Evolutionary conservation across 2,888 invertebrate species (phyloP).

Genomic region (Napeogenes sylphis): DNA sequence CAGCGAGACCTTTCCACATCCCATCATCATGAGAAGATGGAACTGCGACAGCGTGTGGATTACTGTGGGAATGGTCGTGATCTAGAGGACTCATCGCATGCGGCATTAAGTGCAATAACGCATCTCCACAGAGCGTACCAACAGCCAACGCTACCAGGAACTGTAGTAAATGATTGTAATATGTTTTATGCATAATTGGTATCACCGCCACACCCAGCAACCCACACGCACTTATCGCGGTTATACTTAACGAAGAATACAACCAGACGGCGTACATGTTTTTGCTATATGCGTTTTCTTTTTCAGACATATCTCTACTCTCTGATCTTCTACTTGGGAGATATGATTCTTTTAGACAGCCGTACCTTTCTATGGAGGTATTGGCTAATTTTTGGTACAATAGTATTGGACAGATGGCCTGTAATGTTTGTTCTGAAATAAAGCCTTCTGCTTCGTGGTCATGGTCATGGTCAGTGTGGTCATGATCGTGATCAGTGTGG

Average conservation of each 20-base stretch:
- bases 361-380: constrained; percentile 71
- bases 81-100: constrained; percentile 81
- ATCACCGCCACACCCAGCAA: constrained; percentile 92
- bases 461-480: constrained; percentile 27
- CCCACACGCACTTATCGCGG: constrained; percentile 91
- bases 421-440: constrained; percentile 57
- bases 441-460: constrained; percentile 43
- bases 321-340: constrained; percentile 38
- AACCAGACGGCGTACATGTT: constrained; percentile 84
- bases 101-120: constrained; percentile 92
- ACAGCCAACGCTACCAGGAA: constrained; percentile 95
- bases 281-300: constrained; percentile 48
- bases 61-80: constrained; percentile 38
- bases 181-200: constrained; percentile 91
- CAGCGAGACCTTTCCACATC: constrained; percentile 91
- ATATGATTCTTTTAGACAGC: constrained; percentile 72
- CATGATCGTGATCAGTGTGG: constrained; percentile 38
- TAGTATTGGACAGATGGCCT: constrained; percentile 81
- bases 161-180: constrained; percentile 93
- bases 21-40: constrained; percentile 79
- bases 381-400: constrained; percentile 81
- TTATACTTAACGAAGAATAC: constrained; percentile 88
- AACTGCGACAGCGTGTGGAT: constrained; percentile 34
- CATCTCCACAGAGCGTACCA: constrained; percentile 94
- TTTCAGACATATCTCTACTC: constrained; percentile 24